Evolutionary conservation across 2,113 vertebrate genomes (phyloP), one percentile per base, ranked within the genome.

Genomic region (Clarias gariepinus): DNA sequence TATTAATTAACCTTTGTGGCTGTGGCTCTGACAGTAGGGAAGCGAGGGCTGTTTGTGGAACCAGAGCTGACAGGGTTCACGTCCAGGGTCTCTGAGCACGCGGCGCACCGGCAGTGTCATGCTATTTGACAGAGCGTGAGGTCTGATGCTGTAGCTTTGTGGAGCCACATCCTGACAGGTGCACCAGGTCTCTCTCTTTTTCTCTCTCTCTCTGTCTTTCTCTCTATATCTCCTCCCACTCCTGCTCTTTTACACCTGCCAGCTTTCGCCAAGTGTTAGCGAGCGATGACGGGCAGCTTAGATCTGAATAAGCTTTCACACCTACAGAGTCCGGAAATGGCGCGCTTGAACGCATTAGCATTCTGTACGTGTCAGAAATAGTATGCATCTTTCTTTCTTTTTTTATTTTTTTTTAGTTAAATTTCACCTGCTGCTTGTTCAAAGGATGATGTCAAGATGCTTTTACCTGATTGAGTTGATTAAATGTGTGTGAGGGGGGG

Each of bases 1-100:
- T 94, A 94, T 95, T 95, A 94, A 95, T 95, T 95, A 94, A 95
- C 94, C 95, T 95, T 94, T 94, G 91, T 92, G 91, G 93, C 92
- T 81, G 86, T 76, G 74, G 90, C 91, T 89, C 87, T 91, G 92
- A 91, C 93, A 93, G 93, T 93, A 84, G 89, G 77, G 90, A 91
- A 89, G 90, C 89, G 91, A 91, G 90, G 92, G 88, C 92, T 95
- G 92, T 93, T 94, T 92, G 93, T 88, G 92, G 90, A 93, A 92
- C 93, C 93, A 89, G 91, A 86, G 88, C 91, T 95, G 95, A 94
- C 94, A 95, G 93, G 89, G 93, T 94, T 94, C 93, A 93, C 89
- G 88, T 90, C 91, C 90, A 89, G 93, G 92, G 92, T 93, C 91
- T 93, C 89, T 74, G 66, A 91, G 92, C 91, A 91, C 91, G 91